Base-by-base conservation (phyloP, 2,113 vertebrate species). In the Pelvicachromis taeniatus region DNA sequence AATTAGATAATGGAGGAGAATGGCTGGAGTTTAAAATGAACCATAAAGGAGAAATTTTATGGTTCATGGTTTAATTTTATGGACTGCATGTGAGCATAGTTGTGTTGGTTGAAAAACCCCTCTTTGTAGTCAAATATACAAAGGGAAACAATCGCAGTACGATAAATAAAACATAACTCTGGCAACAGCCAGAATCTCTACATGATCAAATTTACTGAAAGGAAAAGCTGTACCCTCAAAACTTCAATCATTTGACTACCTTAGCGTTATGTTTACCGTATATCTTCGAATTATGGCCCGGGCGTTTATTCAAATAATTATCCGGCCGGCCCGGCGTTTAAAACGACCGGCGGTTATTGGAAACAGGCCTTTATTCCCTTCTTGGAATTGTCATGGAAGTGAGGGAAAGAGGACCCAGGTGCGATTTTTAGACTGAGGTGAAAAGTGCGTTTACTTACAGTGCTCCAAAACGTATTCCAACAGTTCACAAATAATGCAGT, bases 171-270 rank as follows among this genome's bases (percentile, higher is more conserved):
- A n/a, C 33, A 63, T 63, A 63, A 8, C 38, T 23, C 12, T 42
- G 23, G 63, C 9, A 42, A 4, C 7, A 42, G 40, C 63, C n/a
- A 40, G n/a, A 42, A 68, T n/a, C 35, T 23, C 35, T 68, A 42
- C 35, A 42, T 68, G 7, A 23, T 68, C 38, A 23, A 68, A 68
- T 68, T 68, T 68, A 42, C 63, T 68, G 35, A 9, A 68, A 68
- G 7, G 1, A 68, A 68, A 65, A 65, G 11, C 35, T 65, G 19
- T 65, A 65, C 21, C 61, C 11, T 65, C 61, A 65, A 65, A 65
- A 65, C 11, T 9, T 65, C 19, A 19, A n/a, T 65, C 33, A 65
- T 65, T 65, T 40, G 19, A 38, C 61, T 65, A 19, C 19, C 61
- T 40, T 38, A 40, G 35, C 35, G 14, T 35, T 40, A 12, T 38